Base-by-base conservation (phyloP, 2,888 invertebrate genomes). In the Synergus japonicus region DNA sequence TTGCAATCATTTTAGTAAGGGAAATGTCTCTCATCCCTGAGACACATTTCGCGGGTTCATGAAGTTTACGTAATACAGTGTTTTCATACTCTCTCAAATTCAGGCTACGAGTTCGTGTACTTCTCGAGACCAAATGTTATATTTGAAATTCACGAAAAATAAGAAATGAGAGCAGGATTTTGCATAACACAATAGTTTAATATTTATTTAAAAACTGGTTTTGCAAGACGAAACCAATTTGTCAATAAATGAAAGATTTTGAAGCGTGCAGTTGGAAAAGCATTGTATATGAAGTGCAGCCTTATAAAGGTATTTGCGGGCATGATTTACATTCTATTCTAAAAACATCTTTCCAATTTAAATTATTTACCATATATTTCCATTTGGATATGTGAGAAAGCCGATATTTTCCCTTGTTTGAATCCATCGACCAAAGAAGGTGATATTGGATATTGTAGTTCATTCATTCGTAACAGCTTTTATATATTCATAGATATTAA, bases 281-380 rank as follows among this genome's bases (percentile, higher is more conserved):
- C 44, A 43, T 8, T 41, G 15, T 41, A 41, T 37, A 65, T 9
- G n/a, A 65, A 65, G n/a, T 46, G 44, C 5, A 67, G 10, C 2
- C 67, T 60, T 60, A 43, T 5, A 46, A 44, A 46, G 44, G 2
- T 67, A 67, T 67, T 44, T 67, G 12, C 15, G 37, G 37, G 12
- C 9, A 15, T 64, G 64, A 64, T 64, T 64, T 64, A 64, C 18
- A 67, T 67, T 44, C 44, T 46, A 67, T 44, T 67, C 44, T 67
- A 46, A 3, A 67, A 67, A 67, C 67, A 67, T 22, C 22, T 67
- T 18, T 67, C 22, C 46, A 67, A 67, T 67, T 67, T 67, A 43
- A 22, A 46, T 67, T 67, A 18, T 46, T 67, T 67, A 67, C 22
- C 44, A 67, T 67, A 67, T 2, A 67, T 67, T 67, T 67, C 67